Conservation (phyloP, 2,113 vertebrate genomes). For the Athene cunicularia region DNA sequence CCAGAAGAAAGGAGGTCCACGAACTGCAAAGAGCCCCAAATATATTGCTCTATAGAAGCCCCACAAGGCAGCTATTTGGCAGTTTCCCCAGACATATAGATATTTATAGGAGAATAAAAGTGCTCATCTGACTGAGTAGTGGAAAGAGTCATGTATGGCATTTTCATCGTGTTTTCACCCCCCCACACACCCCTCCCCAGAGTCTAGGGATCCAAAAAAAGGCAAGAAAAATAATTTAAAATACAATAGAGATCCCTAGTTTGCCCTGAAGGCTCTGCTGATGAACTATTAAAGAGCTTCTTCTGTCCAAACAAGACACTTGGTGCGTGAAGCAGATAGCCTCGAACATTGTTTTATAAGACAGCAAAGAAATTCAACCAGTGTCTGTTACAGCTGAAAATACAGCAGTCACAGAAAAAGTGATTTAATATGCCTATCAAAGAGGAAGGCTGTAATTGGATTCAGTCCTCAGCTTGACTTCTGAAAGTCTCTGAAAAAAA, state of each 20-base stretch:
- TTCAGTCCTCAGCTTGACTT: slow-evolving; percentile 17
- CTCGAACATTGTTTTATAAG: not conserved
- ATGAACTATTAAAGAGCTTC: slow-evolving; percentile 39
- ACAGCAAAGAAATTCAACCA: slow-evolving; percentile 21
- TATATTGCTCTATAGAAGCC: slow-evolving; percentile 7
- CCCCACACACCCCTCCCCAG: not conserved
- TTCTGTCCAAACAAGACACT: slow-evolving; percentile 34
- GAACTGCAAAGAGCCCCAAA: not conserved
- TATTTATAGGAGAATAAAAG: slow-evolving; percentile 66
- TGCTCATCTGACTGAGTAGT: slow-evolving; percentile 40
- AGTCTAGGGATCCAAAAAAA: slow-evolving; percentile 23
- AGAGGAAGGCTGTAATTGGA: slow-evolving; percentile 10
- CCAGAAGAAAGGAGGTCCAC: not conserved
- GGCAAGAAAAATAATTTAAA: slow-evolving; percentile 39
- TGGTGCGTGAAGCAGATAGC: not conserved
- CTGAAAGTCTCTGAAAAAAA: not conserved
- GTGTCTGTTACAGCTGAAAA: slow-evolving; percentile 35
- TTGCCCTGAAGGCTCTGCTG: slow-evolving; percentile 37
- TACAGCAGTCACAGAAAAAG: slow-evolving; percentile 33
- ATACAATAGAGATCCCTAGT: slow-evolving; percentile 28
- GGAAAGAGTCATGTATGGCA: slow-evolving; percentile 54
- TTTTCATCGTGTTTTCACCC: slow-evolving; percentile 36
- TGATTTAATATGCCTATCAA: slow-evolving; percentile 39
- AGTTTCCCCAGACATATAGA: slow-evolving; percentile 43
- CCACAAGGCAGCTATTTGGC: slow-evolving; percentile 49